phyloP scores from a whole-genome alignment of 2,113 vertebrate genomes.

The Spheniscus mendiculus region DNA sequence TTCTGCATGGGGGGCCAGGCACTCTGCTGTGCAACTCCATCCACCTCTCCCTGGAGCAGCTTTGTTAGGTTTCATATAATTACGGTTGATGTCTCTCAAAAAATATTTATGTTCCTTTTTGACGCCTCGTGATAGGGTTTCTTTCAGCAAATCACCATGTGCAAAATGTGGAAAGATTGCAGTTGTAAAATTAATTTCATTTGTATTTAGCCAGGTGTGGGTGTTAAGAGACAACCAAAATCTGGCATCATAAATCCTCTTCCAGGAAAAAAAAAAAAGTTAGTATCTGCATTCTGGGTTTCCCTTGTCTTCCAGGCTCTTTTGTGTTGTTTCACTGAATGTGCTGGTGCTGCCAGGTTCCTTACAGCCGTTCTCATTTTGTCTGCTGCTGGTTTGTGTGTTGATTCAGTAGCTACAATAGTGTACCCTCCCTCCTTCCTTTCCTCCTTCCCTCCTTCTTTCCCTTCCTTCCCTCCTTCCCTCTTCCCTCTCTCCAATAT shows the following conservation, averaged over 20 bases:
- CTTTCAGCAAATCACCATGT: constrained; percentile 51
- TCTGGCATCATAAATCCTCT: constrained; percentile 28
- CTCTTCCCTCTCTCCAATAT: neutral
- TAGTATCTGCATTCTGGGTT: neutral
- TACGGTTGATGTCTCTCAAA: constrained; percentile 44
- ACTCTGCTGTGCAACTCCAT: neutral
- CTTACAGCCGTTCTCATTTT: constrained; percentile 21
- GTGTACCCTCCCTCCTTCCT: neutral
- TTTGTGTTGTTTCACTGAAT: constrained; percentile 15
- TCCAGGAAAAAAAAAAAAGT: neutral
- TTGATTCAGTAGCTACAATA: constrained; percentile 21
- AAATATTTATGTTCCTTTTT: constrained; percentile 50
- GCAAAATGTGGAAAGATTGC: constrained; percentile 66
- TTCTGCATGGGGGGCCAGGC: rapidly evolving
- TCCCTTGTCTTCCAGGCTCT: neutral
- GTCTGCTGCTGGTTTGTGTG: neutral
- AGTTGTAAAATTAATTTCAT: constrained; percentile 65
- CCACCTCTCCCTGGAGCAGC: neutral
- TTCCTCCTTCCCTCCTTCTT: neutral
- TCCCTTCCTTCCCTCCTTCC: neutral
- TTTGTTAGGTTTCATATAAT: constrained; percentile 27
- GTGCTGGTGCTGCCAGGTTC: neutral
- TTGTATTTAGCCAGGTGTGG: constrained; percentile 63
- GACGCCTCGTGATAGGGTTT: constrained; percentile 33
- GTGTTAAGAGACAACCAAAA: constrained; percentile 38